Evolutionary conservation across 1,140 invertebrate genomes (phyloP), one percentile per base, ranked within the genome.

Genomic region (Trachymyrmex septentrionalis): DNA sequence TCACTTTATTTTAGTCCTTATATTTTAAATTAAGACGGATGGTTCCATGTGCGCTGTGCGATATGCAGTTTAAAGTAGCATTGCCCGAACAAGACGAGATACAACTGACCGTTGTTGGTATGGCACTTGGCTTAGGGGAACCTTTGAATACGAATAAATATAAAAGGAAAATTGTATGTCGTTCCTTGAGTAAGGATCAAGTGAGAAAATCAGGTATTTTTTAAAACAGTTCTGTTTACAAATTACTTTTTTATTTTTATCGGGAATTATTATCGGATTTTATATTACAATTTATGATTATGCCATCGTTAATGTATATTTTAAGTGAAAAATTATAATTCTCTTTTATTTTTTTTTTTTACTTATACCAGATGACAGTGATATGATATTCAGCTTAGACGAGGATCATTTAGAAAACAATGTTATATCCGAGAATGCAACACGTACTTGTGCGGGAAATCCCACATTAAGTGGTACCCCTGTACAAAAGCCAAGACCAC

Each of bases 31-130:
- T 99, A 50, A 96, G 98, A 61, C 96, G 97, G 63, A 97, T 98
- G 96, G 96, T 97, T 44, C 98, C 98, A 0, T 99, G 98, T 94
- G 97, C 97, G 76, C 94, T 99, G 14, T 97, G 97, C 88, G 97
- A 98, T 94, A 92, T 99, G 27, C 96, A 97, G 87, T 98, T 99
- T 93, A 96, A 97, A 92, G 96, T 98, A 6, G 97, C 98, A 90
- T 94, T 98, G 85, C 97, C 98, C 0, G 98, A 98, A 93, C 96
- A 97, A 95, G 98, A 99, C 94, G 98, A 99, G 95, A 97, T 99
- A 86, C 98, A 99, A 94, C 95, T 99, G 59, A 97, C 97, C 71
- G 96, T 98, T 16, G 95, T 97, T 67, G 97, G 97, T 63, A 97
- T 97, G 97, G 97, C 97, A 19, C 94, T 97, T 64, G 97, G 97